Percentiles rank a stretch among this genome's conserved stretches.
phyloP scores from a whole-genome alignment of 1,140 invertebrate species.

The Listronotus bonariensis region DNA sequence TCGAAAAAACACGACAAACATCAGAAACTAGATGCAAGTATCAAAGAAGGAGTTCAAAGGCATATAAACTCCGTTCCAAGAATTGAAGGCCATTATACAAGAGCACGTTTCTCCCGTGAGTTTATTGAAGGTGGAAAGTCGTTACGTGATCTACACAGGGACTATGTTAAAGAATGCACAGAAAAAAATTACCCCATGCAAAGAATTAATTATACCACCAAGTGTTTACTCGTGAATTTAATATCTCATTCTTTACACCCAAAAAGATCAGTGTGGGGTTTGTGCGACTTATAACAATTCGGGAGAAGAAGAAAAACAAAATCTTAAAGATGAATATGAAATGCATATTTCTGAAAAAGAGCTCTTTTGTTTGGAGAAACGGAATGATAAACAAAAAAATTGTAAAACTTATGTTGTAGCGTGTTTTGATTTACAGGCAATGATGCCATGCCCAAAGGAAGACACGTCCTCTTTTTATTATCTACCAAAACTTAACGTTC shows the following conservation, averaged over 20 bases:
- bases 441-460: constrained; percentile 34
- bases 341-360: too few relatives aligned
- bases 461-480: constrained; percentile 43
- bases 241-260: constrained; percentile 1
- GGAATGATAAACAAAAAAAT: not conserved
- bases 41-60: too few relatives aligned
- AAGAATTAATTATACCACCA: not conserved
- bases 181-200: too few relatives aligned
- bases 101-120: not conserved
- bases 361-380: too few relatives aligned
- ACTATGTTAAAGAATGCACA: too few relatives aligned
- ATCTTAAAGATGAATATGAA: too few relatives aligned
- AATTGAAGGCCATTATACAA: constrained; percentile 1
- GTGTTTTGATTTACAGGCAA: constrained; percentile 39
- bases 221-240: constrained; percentile 1
- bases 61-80: not conserved
- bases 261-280: not conserved
- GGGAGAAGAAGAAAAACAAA: too few relatives aligned
- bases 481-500: constrained; percentile 44
- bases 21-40: too few relatives aligned
- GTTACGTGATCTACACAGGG: not conserved
- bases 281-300: not conserved
- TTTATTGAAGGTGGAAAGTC: constrained; percentile 2
- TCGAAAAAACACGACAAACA: too few relatives aligned
- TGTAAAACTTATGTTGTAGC: constrained; percentile 20